Percentiles rank a stretch among this genome's conserved stretches.
phyloP scores from a whole-genome alignment of 2,888 invertebrate genomes.

The Amphiduros pacificus region DNA sequence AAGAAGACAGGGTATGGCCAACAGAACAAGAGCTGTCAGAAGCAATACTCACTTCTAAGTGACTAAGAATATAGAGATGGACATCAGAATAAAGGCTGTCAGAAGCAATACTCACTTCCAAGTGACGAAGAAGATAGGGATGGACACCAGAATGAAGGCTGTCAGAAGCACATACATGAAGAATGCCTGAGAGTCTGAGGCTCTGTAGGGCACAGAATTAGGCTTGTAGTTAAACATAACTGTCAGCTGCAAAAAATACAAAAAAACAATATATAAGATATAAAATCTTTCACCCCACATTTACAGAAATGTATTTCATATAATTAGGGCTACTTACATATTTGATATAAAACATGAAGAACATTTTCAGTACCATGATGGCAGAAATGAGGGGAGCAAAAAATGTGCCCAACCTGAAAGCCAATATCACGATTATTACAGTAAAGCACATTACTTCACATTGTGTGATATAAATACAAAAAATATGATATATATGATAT shows the following conservation, averaged over 20 bases:
- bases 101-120: conserved; percentile 36
- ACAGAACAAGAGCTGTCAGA: too few relatives aligned
- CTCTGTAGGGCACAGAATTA: conserved; percentile 38
- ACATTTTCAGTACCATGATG: conserved; percentile 7
- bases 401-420: conserved; percentile 12
- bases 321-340: conserved; percentile 7
- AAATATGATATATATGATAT: too few relatives aligned
- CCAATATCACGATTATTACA: background rate
- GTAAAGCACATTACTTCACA: too few relatives aligned
- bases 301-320: background rate
- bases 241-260: conserved; percentile 35
- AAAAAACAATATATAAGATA: background rate
- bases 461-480: too few relatives aligned
- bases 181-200: conserved; percentile 44
- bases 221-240: conserved; percentile 40
- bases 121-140: conserved; percentile 46
- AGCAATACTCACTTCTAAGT: too few relatives aligned
- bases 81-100: too few relatives aligned
- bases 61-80: too few relatives aligned
- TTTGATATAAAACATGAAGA: conserved; percentile 18
- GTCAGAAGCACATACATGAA: conserved; percentile 48
- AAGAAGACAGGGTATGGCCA: too few relatives aligned
- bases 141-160: conserved; percentile 43
- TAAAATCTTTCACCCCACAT: background rate
- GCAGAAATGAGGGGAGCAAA: conserved; percentile 16